Conservation (phyloP, 2,113 vertebrate species). For the Notarius quadriscutis region DNA sequence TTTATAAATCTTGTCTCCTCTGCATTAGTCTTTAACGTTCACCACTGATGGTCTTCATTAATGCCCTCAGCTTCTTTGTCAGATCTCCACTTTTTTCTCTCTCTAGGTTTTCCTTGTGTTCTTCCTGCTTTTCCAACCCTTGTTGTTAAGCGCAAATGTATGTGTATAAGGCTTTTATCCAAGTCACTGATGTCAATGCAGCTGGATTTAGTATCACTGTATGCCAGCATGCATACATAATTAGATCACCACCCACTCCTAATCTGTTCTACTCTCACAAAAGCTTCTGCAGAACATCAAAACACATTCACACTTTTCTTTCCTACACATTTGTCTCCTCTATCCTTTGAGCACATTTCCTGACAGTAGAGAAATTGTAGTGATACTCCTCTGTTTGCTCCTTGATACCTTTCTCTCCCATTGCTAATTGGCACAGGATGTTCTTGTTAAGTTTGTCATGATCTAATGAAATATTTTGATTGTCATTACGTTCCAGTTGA, state of each 20-base stretch:
- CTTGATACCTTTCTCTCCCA: constrained; percentile 32
- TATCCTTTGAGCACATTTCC: constrained; percentile 23
- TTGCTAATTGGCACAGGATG: constrained; percentile 47
- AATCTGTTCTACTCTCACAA: constrained; percentile 78
- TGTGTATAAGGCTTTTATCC: constrained; percentile 60
- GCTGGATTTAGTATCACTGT: constrained; percentile 76
- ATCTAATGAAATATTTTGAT: constrained; percentile 41
- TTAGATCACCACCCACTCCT: constrained; percentile 80
- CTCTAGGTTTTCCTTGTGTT: neutral
- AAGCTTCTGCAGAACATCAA: constrained; percentile 69
- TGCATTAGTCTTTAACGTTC: neutral
- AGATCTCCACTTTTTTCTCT: neutral
- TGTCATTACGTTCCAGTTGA: constrained; percentile 35
- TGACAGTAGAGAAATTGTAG: constrained; percentile 37
- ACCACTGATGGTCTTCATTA: constrained; percentile 13
- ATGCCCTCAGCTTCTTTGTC: neutral
- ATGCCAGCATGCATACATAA: constrained; percentile 79
- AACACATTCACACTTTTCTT: neutral
- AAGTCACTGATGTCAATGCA: constrained; percentile 70
- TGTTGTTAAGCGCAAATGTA: constrained; percentile 60
- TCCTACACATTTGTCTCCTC: constrained; percentile 4
- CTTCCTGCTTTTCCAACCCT: constrained; percentile 5
- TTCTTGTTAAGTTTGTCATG: constrained; percentile 37
- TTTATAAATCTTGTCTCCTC: neutral
- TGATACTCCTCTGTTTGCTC: constrained; percentile 19